These are phyloP conservation scores for Scyliorhinus canicula DNA, from an alignment of 2,797 vertebrate species.

Conservation along the genomic window DNA sequence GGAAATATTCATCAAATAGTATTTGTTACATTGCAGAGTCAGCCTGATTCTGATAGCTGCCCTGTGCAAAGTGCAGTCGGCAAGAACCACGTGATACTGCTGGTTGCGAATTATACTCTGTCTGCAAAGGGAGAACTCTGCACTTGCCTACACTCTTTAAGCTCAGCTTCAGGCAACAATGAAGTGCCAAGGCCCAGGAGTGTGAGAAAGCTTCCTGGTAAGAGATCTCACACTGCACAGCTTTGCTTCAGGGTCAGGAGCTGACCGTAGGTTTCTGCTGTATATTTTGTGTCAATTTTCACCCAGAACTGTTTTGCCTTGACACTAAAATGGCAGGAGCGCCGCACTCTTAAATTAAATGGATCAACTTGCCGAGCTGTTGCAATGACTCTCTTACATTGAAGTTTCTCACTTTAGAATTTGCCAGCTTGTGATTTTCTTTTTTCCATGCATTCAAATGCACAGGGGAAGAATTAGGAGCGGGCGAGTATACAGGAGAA, in stretches of 20 bases:
- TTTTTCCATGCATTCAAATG: not conserved
- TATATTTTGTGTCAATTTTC: not conserved
- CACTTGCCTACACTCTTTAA: not conserved
- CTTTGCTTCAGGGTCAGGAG: not conserved
- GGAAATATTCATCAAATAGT: not conserved
- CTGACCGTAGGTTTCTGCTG: not conserved
- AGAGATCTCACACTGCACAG: not conserved
- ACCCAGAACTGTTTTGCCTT: not conserved
- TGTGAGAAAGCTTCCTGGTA: not conserved
- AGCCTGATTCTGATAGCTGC: not conserved
- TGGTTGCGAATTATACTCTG: not conserved
- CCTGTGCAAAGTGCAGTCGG: not conserved
- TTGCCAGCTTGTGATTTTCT: constrained; percentile 10
- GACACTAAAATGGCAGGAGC: not conserved
- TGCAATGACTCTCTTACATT: not conserved
- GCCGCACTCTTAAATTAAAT: not conserved
- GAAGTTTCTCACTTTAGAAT: not conserved
- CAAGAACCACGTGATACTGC: not conserved
- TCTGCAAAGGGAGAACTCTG: not conserved
- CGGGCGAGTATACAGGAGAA: not conserved
- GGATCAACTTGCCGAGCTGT: not conserved
- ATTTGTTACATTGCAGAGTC: not conserved
- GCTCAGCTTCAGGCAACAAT: not conserved
- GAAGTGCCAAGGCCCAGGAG: not conserved
- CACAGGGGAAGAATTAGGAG: not conserved